Evolutionary conservation across 2,888 invertebrate genomes (phyloP).

Genomic region (Drosophila rellima): DNA sequence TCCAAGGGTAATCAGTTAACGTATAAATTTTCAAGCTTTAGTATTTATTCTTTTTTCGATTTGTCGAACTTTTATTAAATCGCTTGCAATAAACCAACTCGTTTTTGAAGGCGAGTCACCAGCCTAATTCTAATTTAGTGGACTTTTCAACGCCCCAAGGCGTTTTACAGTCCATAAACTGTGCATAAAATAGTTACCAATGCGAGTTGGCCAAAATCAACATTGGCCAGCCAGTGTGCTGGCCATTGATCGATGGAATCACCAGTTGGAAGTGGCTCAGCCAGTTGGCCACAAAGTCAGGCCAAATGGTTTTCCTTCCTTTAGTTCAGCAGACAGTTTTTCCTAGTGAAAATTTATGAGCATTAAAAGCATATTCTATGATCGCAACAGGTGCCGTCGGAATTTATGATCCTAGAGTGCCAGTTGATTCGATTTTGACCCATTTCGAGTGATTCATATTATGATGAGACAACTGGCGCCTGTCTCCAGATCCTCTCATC

Average conservation of each 20-base stretch:
- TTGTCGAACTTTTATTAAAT: slow-evolving; percentile 6
- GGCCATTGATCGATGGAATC: slow-evolving; percentile 69
- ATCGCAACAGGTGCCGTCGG: slow-evolving; percentile 50
- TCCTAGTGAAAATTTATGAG: slow-evolving; percentile 44
- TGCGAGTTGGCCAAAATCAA: slow-evolving; percentile 38
- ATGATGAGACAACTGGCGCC: slow-evolving; percentile 58
- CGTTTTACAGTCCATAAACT: slow-evolving; percentile 61
- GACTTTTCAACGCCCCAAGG: slow-evolving; percentile 51
- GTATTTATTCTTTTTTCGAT: background rate
- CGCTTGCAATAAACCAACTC: slow-evolving; percentile 36
- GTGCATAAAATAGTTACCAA: slow-evolving; percentile 46
- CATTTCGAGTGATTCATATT: slow-evolving; percentile 60
- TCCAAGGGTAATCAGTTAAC: background rate
- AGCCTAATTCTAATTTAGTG: slow-evolving; percentile 62
- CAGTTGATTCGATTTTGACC: slow-evolving; percentile 44
- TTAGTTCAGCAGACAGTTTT: slow-evolving; percentile 6
- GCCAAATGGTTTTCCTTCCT: background rate
- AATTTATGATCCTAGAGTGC: slow-evolving; percentile 15
- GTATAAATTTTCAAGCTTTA: slow-evolving; percentile 1
- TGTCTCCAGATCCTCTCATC: slow-evolving; percentile 35
- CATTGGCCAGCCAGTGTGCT: slow-evolving; percentile 20
- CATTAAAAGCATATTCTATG: slow-evolving; percentile 47
- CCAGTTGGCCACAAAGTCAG: slow-evolving; percentile 49
- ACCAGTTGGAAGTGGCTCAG: slow-evolving; percentile 45
- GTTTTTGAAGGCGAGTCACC: slow-evolving; percentile 22